These are phyloP conservation scores for Chaetura pelagica DNA, from an alignment of 2,113 vertebrate species.

Conservation along the genomic window DNA sequence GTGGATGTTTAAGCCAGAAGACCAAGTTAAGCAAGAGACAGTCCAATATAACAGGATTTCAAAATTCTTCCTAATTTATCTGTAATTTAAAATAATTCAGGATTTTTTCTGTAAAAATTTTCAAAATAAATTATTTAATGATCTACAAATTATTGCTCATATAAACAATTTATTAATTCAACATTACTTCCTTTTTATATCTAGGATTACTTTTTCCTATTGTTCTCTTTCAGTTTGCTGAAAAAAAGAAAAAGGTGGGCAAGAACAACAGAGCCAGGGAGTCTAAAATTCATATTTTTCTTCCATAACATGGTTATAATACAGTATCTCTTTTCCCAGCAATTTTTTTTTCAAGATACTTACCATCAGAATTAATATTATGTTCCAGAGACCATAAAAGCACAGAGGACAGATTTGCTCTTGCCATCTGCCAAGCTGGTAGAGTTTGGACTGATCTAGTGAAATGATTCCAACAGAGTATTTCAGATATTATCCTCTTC, in stretches of 20 bases:
- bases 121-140: not conserved
- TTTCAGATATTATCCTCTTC: not conserved
- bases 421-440: slow-evolving; percentile 7
- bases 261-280: not conserved
- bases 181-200: not conserved
- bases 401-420: not conserved
- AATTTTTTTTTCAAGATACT: slow-evolving; percentile 22
- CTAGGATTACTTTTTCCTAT: not conserved
- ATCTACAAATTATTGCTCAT: not conserved
- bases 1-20: not conserved
- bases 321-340: not conserved
- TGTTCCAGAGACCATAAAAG: not conserved
- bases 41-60: not conserved
- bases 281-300: not conserved
- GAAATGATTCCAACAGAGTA: not conserved
- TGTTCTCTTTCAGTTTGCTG: not conserved
- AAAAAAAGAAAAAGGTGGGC: not conserved
- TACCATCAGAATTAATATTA: not conserved
- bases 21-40: not conserved
- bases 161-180: not conserved
- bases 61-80: not conserved
- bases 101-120: not conserved
- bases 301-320: not conserved
- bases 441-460: slow-evolving; percentile 4
- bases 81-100: not conserved